Percentiles rank a stretch among this genome's conserved stretches.
phyloP scores from a whole-genome alignment of 1,140 invertebrate species.

The Oppia nitens region DNA sequence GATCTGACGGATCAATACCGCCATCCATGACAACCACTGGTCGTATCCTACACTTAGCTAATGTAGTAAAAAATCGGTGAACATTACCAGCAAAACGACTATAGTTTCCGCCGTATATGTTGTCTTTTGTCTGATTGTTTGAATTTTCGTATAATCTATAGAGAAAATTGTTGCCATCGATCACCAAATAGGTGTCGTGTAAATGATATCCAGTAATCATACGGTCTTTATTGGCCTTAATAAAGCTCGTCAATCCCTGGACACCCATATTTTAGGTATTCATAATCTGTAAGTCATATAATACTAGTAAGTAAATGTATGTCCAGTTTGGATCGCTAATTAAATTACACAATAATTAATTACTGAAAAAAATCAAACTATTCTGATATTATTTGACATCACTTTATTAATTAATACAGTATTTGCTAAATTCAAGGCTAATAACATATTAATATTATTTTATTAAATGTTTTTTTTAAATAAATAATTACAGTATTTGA shows the following conservation, averaged over 20 bases:
- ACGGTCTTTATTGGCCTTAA: not conserved
- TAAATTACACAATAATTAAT: too few relatives aligned
- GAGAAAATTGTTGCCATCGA: not conserved
- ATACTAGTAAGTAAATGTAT: too few relatives aligned
- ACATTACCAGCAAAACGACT: not conserved
- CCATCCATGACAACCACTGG: conserved; percentile 68
- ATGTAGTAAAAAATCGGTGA: conserved; percentile 45
- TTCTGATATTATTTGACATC: too few relatives aligned
- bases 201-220: not conserved
- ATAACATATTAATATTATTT: too few relatives aligned
- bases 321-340: too few relatives aligned
- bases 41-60: conserved; percentile 52
- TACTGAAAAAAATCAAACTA: too few relatives aligned
- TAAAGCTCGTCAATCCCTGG: not conserved
- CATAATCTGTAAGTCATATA: too few relatives aligned
- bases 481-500: too few relatives aligned
- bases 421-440: too few relatives aligned
- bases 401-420: too few relatives aligned
- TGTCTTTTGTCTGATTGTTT: not conserved
- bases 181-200: not conserved
- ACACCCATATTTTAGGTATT: too few relatives aligned
- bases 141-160: not conserved
- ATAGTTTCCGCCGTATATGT: not conserved
- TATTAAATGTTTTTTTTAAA: too few relatives aligned
- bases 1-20: conserved; percentile 17